Evolutionary conservation across 2,113 vertebrate genomes (phyloP).

Genomic region (Paraplagusia blochii): DNA sequence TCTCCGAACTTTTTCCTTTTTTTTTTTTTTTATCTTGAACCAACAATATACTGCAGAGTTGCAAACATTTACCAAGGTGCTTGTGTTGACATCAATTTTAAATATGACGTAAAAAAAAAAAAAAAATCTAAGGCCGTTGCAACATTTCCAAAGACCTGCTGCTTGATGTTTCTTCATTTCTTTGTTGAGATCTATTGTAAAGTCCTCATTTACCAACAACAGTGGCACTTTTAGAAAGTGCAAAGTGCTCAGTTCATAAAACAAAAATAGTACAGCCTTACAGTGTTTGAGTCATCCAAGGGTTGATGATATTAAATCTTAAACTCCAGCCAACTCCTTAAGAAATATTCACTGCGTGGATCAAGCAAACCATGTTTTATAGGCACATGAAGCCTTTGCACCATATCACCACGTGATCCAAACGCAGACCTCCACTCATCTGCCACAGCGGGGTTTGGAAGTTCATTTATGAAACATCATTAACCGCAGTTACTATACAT

Average conservation of each 20-base stretch:
- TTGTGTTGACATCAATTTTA: background rate
- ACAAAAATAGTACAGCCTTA: background rate
- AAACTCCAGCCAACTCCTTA: constrained; percentile 15
- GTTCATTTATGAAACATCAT: no score
- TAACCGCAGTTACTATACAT: no score
- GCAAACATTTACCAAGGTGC: background rate
- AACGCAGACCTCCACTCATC: no score
- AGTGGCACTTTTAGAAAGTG: background rate
- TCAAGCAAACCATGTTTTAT: constrained; percentile 15
- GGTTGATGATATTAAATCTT: constrained; percentile 5
- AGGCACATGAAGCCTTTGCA: background rate
- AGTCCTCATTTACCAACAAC: background rate
- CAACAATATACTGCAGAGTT: background rate
- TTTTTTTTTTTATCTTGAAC: background rate
- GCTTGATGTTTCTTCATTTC: no score
- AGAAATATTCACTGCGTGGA: constrained; percentile 11
- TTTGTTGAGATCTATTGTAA: no score
- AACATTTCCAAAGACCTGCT: no score
- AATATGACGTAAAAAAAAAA: background rate
- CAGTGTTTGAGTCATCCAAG: constrained; percentile 17
- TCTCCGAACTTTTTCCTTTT: constrained; percentile 3
- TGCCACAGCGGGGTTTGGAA: no score
- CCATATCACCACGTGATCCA: background rate
- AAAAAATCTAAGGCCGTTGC: background rate
- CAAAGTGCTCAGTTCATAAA: constrained; percentile 11